These are phyloP conservation scores for Pinna nobilis DNA, from an alignment of 1,140 invertebrate species.

Conservation along the genomic window DNA sequence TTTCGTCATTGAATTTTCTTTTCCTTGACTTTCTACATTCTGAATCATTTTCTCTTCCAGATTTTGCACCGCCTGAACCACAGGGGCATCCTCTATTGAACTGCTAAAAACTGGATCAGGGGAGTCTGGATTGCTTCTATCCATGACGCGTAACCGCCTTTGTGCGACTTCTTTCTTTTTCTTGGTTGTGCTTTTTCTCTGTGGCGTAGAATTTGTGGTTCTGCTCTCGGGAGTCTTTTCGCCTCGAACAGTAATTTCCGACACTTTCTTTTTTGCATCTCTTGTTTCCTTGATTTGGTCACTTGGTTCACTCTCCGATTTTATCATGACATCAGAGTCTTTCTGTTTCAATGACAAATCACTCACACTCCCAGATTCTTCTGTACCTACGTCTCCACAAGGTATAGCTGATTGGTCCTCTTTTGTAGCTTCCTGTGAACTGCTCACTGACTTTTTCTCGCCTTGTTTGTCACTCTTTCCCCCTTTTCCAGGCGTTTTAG, in stretches of 20 bases:
- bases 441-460: neutral
- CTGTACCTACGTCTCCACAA: neutral
- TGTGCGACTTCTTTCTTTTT: conserved; percentile 53
- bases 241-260: conserved; percentile 8
- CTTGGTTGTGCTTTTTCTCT: conserved; percentile 55
- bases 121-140: too few species aligned
- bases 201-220: conserved; percentile 11
- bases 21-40: too few species aligned
- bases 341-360: too few species aligned
- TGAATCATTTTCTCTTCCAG: too few species aligned
- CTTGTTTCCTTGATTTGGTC: neutral
- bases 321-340: too few species aligned
- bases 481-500: neutral
- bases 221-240: conserved; percentile 54
- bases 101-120: too few species aligned
- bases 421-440: neutral
- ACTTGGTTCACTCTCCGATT: neutral
- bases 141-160: too few species aligned
- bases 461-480: neutral
- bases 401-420: neutral
- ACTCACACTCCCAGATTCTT: neutral
- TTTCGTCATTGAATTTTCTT: too few species aligned
- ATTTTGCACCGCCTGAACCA: too few species aligned
- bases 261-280: neutral
- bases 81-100: too few species aligned